These are phyloP conservation scores for Coelopa pilipes DNA, from an alignment of 2,888 invertebrate species.

Conservation along the genomic window DNA sequence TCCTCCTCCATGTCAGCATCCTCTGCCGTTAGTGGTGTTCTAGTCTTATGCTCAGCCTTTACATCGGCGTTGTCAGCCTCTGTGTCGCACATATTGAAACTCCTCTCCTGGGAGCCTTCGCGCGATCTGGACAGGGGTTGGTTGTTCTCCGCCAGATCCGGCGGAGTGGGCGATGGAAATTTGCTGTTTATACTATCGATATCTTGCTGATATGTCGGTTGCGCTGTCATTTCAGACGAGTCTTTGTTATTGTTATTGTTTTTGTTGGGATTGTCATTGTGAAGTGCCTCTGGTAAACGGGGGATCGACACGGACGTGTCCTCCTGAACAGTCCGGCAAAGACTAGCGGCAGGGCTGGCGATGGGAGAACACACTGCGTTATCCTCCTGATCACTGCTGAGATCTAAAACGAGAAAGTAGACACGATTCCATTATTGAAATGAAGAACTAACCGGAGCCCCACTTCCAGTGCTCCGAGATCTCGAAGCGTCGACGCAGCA, in stretches of 20 bases:
- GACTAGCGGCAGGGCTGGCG: conserved; percentile 51
- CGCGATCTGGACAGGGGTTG: conserved; percentile 47
- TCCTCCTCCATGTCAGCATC: conserved; percentile 45
- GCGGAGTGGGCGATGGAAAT: conserved; percentile 52
- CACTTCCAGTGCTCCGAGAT: too few relatives aligned
- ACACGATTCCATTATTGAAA: neutral
- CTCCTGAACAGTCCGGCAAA: conserved; percentile 38
- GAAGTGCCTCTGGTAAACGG: conserved; percentile 39
- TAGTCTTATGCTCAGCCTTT: conserved; percentile 15
- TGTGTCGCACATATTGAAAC: neutral
- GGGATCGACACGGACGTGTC: conserved; percentile 13
- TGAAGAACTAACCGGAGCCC: too few relatives aligned
- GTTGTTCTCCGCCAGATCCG: conserved; percentile 51
- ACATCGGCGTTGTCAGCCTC: conserved; percentile 14
- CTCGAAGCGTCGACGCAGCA: neutral
- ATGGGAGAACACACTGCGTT: conserved; percentile 65
- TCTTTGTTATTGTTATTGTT: conserved; percentile 27
- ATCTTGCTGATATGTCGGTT: conserved; percentile 51
- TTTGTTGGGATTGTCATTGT: conserved; percentile 50
- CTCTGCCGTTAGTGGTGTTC: conserved; percentile 31
- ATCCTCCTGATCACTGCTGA: conserved; percentile 64
- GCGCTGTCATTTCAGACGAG: conserved; percentile 16
- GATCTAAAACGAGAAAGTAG: conserved; percentile 54
- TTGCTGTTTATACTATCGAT: conserved; percentile 48
- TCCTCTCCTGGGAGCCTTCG: conserved; percentile 28